Evolutionary conservation across 2,113 vertebrate genomes (phyloP), one percentile per base, ranked within the genome.

Genomic region (Chlorodrepanis virens): DNA sequence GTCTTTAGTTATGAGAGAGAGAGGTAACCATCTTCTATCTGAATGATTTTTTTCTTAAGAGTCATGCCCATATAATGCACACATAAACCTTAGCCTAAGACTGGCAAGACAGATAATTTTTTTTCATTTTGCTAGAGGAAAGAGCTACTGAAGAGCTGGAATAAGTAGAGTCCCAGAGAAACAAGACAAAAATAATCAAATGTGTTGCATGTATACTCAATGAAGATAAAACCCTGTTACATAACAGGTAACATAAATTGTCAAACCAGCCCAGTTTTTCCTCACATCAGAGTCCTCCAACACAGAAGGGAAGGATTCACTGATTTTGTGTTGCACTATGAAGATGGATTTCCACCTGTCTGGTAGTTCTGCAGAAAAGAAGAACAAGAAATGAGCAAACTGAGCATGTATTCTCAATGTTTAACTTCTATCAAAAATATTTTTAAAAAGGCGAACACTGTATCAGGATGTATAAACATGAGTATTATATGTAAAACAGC

Each of bases 401-500:
- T 1, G 10, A 81, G 24, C 42, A 29, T 63, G 68, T 83, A 93
- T 74, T 93, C 63, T 77, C 59, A 76, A 22, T 83, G 79, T 67
- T 92, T 77, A 93, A 90, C 75, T 92, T 83, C 63, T 92, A 71
- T 68, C 88, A 92, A 86, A 92, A 92, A 84, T 92, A 93, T 59
- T 95, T 97, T 92, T 52, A 2, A 86, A 90, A 95, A 94, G 95
- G 50, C 54, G 88, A 93, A 92, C 88, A 90, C 76, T 83, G 35
- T 95, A 86, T 88, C 68, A 75, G 64, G 88, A 89, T 93, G 89
- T 94, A 92, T 93, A 96, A 95, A 94, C 92, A 92, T 39, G 68
- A 90, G 63, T 92, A 74, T 90, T 96, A 89, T 95, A 95, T 93
- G 90, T 81, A 92, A 97, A 93, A 92, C 94, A 97, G 75, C 83